Evolutionary conservation across 2,797 vertebrate species (phyloP).

Genomic region (Danionella dracula): DNA sequence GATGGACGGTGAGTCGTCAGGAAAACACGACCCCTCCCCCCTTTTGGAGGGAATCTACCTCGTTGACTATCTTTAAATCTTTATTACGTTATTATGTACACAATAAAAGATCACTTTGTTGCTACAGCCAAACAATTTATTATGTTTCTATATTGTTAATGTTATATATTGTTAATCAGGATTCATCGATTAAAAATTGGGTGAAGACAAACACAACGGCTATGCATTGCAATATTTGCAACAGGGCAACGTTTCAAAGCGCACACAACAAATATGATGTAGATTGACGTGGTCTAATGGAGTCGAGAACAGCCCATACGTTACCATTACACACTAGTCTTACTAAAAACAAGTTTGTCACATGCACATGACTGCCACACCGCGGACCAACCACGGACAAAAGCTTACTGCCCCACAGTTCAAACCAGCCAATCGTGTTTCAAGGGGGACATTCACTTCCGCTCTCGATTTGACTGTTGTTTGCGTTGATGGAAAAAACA

Average conservation of each 20-base stretch:
- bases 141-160: too few species aligned
- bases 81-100: not conserved
- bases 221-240: too few species aligned
- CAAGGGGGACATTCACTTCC: conserved; percentile 45
- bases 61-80: conserved; percentile 8
- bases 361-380: conserved; percentile 48
- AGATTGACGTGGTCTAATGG: not conserved
- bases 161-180: too few species aligned
- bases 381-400: conserved; percentile 39
- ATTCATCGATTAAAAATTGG: too few species aligned
- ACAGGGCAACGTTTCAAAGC: too few species aligned
- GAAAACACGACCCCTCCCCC: conserved; percentile 32
- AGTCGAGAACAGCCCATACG: not conserved
- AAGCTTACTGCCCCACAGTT: conserved; percentile 31
- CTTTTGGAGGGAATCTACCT: conserved; percentile 27
- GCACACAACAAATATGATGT: not conserved
- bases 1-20: conserved; percentile 4
- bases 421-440: conserved; percentile 49
- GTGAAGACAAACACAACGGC: too few species aligned
- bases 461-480: conserved; percentile 36
- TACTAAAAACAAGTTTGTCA: conserved; percentile 41
- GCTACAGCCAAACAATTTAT: too few species aligned
- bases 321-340: conserved; percentile 22
- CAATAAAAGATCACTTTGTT: too few species aligned
- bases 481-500: conserved; percentile 38